phyloP scores from a whole-genome alignment of 2,888 invertebrate genomes.

The Belgica antarctica region DNA sequence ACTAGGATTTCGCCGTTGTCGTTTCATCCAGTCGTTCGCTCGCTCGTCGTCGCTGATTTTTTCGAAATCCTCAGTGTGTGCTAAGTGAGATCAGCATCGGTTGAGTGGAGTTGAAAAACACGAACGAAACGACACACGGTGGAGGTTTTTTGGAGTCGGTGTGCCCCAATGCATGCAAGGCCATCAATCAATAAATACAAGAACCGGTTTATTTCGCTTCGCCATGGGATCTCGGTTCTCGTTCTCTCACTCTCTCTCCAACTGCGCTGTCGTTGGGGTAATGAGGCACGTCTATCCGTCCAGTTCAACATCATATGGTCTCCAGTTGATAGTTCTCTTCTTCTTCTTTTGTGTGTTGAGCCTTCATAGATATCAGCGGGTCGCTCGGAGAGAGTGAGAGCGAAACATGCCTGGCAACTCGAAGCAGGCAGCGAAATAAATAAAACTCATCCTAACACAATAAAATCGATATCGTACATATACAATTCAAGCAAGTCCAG shows the following conservation, averaged over 20 bases:
- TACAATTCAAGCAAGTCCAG: background rate
- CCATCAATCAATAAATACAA: constrained; percentile 42
- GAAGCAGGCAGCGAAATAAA: constrained; percentile 18
- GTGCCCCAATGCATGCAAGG: constrained; percentile 40
- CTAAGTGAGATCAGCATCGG: background rate
- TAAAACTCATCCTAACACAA: constrained; percentile 39
- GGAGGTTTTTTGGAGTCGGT: background rate
- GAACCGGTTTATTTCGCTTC: constrained; percentile 21
- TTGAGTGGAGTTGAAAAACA: constrained; percentile 3
- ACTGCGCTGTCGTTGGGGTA: constrained; percentile 11
- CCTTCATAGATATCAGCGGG: constrained; percentile 40
- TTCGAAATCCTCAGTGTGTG: too few species aligned
- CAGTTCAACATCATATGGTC: constrained; percentile 34
- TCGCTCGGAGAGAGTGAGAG: constrained; percentile 3
- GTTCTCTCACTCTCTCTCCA: background rate
- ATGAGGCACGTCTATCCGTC: constrained; percentile 34
- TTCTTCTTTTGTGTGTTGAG: constrained; percentile 24
- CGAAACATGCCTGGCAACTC: constrained; percentile 41
- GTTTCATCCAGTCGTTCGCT: background rate
- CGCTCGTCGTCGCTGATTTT: background rate
- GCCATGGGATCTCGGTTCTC: constrained; percentile 36
- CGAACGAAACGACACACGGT: background rate
- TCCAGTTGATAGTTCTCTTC: constrained; percentile 32
- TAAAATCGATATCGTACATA: constrained; percentile 41
- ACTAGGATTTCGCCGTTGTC: background rate